Percentiles rank a stretch among this genome's conserved stretches.
Conservation (phyloP, 2,888 invertebrate species). For the Cremastinae sp. region DNA sequence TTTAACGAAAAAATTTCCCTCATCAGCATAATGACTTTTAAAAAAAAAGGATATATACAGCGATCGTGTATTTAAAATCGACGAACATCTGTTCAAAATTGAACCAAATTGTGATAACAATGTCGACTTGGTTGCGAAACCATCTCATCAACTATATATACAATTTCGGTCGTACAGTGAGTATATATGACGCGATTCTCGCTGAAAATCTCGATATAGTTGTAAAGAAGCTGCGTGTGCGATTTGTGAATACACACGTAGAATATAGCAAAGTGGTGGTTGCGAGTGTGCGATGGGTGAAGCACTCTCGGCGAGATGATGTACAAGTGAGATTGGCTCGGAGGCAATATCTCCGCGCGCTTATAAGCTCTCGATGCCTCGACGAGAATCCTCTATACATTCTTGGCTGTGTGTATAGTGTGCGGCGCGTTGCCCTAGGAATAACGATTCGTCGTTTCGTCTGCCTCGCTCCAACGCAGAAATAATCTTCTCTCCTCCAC, state of each 20-base stretch:
- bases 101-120: too few relatives aligned
- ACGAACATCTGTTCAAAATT: too few relatives aligned
- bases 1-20: too few relatives aligned
- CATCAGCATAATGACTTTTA: too few relatives aligned
- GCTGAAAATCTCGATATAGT: not conserved
- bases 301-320: constrained; percentile 40
- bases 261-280: constrained; percentile 11
- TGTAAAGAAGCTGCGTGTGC: not conserved
- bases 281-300: constrained; percentile 23
- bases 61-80: too few relatives aligned
- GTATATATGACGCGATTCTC: not conserved
- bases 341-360: constrained; percentile 66
- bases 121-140: too few relatives aligned
- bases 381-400: constrained; percentile 42
- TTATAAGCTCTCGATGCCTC: constrained; percentile 61
- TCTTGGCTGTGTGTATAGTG: constrained; percentile 38
- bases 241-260: constrained; percentile 3
- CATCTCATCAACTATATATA: too few relatives aligned
- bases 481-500: not conserved
- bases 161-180: too few relatives aligned
- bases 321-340: constrained; percentile 65
- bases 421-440: constrained; percentile 47
- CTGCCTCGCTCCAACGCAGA: constrained; percentile 20
- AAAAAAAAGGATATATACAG: too few relatives aligned
- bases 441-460: constrained; percentile 16